Conservation (phyloP, 1,140 invertebrate species). For the Drosophila rhopaloa region DNA sequence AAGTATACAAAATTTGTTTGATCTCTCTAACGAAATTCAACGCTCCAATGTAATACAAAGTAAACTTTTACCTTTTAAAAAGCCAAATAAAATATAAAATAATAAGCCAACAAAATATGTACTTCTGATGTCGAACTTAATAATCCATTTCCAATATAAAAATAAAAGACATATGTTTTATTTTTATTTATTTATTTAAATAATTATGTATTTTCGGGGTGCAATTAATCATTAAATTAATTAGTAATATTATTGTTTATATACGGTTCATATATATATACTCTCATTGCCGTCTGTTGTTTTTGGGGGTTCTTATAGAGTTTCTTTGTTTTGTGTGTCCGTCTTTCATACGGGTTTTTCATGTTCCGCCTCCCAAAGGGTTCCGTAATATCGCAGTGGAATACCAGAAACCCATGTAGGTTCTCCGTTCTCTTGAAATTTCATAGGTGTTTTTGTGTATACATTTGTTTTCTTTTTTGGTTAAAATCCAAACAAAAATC, state of each 20-base stretch:
- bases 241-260: conserved; percentile 84
- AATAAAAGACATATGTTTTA: conserved; percentile 29
- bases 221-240: conserved; percentile 84
- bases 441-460: conserved; percentile 42
- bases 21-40: too few species aligned
- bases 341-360: conserved; percentile 2
- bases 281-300: conserved; percentile 44
- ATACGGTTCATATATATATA: conserved; percentile 78
- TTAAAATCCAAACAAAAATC: conserved; percentile 59
- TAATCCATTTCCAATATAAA: not conserved
- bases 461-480: conserved; percentile 28
- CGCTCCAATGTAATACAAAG: too few species aligned
- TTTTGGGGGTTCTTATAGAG: conserved; percentile 28
- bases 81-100: too few species aligned
- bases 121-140: too few species aligned
- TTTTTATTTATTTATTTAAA: conserved; percentile 83
- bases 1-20: too few species aligned
- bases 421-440: conserved; percentile 7
- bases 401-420: not conserved
- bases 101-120: too few species aligned
- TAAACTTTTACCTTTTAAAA: too few species aligned
- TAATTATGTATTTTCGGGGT: conserved; percentile 83
- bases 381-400: conserved; percentile 3
- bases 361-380: not conserved
- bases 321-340: conserved; percentile 27